These are phyloP conservation scores for Oopsacas minuta DNA, from an alignment of 37 sponge, comb jelly and placozoan species.

Conservation along the genomic window DNA sequence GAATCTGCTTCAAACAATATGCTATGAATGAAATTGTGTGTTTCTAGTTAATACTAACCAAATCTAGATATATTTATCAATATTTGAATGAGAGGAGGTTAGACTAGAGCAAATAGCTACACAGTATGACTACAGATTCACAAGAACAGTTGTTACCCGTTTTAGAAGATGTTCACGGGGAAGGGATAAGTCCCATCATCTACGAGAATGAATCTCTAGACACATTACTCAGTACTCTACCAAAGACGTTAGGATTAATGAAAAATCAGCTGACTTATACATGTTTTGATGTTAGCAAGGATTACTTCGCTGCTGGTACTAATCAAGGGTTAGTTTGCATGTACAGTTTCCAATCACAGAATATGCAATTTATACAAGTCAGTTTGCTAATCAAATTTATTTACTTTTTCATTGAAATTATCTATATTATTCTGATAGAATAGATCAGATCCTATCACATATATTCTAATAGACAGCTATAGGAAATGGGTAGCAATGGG, in stretches of 20 bases:
- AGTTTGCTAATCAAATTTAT: too few species aligned
- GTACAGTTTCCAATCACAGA: conserved; percentile 26
- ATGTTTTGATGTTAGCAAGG: conserved; percentile 44
- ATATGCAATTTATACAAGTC: conserved; percentile 15
- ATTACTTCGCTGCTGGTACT: conserved; percentile 49
- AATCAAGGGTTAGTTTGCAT: conserved; percentile 53
- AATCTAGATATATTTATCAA: too few species aligned
- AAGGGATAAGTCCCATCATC: not conserved
- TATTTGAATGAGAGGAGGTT: too few species aligned
- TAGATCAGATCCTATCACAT: conserved; percentile 8
- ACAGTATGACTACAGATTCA: not conserved
- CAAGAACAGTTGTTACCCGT: not conserved
- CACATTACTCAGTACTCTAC: not conserved
- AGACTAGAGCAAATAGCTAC: too few species aligned
- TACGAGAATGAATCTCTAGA: conserved; percentile 14
- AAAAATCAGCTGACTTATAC: conserved; percentile 30
- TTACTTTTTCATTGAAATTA: too few species aligned
- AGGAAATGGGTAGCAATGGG: conserved; percentile 9
- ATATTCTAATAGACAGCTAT: not conserved
- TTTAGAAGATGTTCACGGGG: not conserved
- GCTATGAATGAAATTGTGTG: too few species aligned
- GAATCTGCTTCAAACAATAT: too few species aligned
- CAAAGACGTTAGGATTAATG: not conserved
- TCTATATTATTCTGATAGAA: not conserved
- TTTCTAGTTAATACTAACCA: too few species aligned